These are phyloP conservation scores for Molorchus minor DNA, from an alignment of 2,888 invertebrate genomes.

Conservation along the genomic window DNA sequence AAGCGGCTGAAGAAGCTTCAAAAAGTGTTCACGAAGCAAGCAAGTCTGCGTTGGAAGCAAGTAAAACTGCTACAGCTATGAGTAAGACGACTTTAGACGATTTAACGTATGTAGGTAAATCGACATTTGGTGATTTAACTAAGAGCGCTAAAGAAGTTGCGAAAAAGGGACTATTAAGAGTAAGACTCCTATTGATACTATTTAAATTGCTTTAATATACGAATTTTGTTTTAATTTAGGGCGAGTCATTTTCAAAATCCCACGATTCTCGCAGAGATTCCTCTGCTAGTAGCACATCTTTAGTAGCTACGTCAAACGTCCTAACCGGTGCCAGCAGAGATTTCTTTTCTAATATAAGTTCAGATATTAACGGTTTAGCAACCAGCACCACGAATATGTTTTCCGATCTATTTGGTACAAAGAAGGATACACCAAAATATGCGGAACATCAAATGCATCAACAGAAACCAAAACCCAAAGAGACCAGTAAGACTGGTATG, in stretches of 20 bases:
- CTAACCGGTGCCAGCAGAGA: constrained; percentile 77
- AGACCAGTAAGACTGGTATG: constrained; percentile 64
- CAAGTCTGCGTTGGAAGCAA: constrained; percentile 84
- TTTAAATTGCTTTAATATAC: not conserved
- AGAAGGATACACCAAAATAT: constrained; percentile 60
- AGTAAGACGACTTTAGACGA: constrained; percentile 90
- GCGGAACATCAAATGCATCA: constrained; percentile 52
- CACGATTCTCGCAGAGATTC: constrained; percentile 67
- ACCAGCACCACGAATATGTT: constrained; percentile 94
- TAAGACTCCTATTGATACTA: constrained; percentile 50
- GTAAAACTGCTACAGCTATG: constrained; percentile 87
- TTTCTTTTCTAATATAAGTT: constrained; percentile 91
- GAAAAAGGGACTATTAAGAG: constrained; percentile 86
- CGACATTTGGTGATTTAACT: constrained; percentile 87
- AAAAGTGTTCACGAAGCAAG: constrained; percentile 86
- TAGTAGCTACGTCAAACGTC: constrained; percentile 70
- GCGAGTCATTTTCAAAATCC: constrained; percentile 56
- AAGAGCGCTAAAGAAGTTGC: constrained; percentile 90
- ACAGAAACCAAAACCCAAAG: constrained; percentile 57
- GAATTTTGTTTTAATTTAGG: constrained; percentile 46
- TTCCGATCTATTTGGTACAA: constrained; percentile 89
- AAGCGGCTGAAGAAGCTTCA: constrained; percentile 83
- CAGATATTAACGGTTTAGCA: constrained; percentile 91
- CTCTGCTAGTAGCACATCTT: constrained; percentile 67
- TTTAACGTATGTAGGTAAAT: constrained; percentile 88